Percentiles rank a stretch among this genome's conserved stretches.
Conservation (phyloP, 2,888 invertebrate species). For the Oasisia sp. region DNA sequence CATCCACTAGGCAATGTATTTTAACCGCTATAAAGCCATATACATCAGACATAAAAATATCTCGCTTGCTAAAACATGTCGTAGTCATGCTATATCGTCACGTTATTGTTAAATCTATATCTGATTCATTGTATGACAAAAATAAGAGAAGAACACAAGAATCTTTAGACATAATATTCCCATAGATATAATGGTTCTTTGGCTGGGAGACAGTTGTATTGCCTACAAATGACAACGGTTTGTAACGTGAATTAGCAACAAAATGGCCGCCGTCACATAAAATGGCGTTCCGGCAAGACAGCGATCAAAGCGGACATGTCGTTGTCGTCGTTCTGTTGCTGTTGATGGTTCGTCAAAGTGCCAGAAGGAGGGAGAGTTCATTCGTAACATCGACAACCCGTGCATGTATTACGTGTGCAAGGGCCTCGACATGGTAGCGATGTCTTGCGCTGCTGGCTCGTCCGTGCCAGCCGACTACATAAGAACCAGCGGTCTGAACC, state of each 20-base stretch:
- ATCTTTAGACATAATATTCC: neutral
- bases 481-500: neutral
- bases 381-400: neutral
- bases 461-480: neutral
- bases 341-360: neutral
- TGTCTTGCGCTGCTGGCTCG: neutral
- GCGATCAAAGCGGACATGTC: neutral
- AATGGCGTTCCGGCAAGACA: neutral
- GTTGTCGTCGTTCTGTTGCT: neutral
- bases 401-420: slow-evolving; percentile 6
- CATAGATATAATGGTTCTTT: neutral
- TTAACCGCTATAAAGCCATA: too few species aligned
- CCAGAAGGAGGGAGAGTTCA: neutral
- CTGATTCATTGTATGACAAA: neutral
- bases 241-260: neutral
- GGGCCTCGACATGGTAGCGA: neutral
- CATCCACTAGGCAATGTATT: too few species aligned
- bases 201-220: neutral
- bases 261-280: neutral
- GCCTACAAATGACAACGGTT: neutral
- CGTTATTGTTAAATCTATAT: too few species aligned
- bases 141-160: neutral
- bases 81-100: too few species aligned
- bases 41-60: too few species aligned
- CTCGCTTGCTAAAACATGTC: too few species aligned